These are phyloP conservation scores for Zaprionus tsacasi DNA, from an alignment of 1,140 invertebrate genomes.

Conservation along the genomic window DNA sequence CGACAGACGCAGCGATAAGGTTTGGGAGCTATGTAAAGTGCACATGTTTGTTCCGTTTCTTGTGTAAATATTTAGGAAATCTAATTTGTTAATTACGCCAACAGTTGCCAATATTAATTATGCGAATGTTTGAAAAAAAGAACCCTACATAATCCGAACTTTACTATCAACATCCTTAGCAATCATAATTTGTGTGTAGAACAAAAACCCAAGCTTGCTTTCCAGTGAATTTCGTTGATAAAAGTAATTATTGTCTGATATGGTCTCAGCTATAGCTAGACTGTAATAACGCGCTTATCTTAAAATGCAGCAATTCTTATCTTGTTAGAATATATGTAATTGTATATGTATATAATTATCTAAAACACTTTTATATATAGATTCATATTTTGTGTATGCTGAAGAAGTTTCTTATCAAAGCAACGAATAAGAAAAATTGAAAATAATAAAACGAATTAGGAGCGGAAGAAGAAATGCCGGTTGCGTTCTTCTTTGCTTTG, in stretches of 20 bases:
- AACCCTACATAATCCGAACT: background rate
- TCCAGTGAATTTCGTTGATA: background rate
- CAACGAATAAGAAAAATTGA: slow-evolving; percentile 1
- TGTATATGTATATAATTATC: slow-evolving; percentile 13
- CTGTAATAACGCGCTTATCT: slow-evolving; percentile 22
- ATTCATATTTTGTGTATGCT: slow-evolving; percentile 5
- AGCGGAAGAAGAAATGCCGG: slow-evolving; percentile 19
- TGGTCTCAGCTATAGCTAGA: slow-evolving; percentile 9
- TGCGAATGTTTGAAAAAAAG: background rate
- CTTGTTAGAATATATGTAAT: slow-evolving; percentile 10
- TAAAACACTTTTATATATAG: slow-evolving; percentile 4
- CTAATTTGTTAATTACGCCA: slow-evolving; percentile 22
- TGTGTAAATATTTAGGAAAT: slow-evolving; percentile 7
- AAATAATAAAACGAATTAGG: slow-evolving; percentile 31
- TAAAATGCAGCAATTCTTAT: slow-evolving; percentile 15
- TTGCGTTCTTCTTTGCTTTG: slow-evolving; percentile 4
- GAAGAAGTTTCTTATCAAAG: slow-evolving; percentile 21
- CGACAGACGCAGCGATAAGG: slow-evolving; percentile 31
- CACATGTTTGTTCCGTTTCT: background rate
- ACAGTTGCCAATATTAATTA: background rate
- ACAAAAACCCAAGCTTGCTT: background rate
- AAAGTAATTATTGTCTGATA: background rate
- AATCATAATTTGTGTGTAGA: background rate
- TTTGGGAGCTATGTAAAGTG: slow-evolving; percentile 11
- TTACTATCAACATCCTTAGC: background rate